Conservation (phyloP, 2,113 vertebrate genomes). For the Megaceryle maxima region DNA sequence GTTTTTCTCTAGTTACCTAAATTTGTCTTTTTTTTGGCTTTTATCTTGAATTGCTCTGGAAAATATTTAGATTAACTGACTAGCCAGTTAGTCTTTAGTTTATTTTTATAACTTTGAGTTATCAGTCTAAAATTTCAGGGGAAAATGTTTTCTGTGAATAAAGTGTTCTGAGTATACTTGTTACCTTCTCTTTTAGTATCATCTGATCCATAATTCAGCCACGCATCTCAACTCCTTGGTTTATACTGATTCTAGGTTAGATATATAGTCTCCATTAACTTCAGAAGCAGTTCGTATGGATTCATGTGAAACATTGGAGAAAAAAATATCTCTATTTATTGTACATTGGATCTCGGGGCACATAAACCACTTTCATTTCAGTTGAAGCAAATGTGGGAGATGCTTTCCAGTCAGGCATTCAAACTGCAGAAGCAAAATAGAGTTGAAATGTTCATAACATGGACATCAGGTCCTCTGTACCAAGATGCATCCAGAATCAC, state of each 20-base stretch:
- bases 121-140: not conserved
- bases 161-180: not conserved
- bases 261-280: not conserved
- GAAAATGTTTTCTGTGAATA: not conserved
- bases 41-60: not conserved
- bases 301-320: not conserved
- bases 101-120: not conserved
- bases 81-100: not conserved
- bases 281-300: not conserved
- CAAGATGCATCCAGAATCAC: not conserved
- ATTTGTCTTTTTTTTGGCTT: not conserved
- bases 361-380: not conserved
- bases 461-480: not conserved
- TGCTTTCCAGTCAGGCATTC: not conserved
- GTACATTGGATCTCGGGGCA: not conserved
- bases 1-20: not conserved
- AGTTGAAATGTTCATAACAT: not conserved
- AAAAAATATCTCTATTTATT: not conserved
- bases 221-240: not conserved
- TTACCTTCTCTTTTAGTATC: not conserved
- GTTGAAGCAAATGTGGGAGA: not conserved
- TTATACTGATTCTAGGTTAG: not conserved
- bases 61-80: not conserved
- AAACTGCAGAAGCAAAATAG: not conserved
- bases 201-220: not conserved